A percentile compares a stretch with the other conserved stretches of the same genome.
phyloP scores from a whole-genome alignment of 2,797 vertebrate species.

The Sciaenops ocellatus region DNA sequence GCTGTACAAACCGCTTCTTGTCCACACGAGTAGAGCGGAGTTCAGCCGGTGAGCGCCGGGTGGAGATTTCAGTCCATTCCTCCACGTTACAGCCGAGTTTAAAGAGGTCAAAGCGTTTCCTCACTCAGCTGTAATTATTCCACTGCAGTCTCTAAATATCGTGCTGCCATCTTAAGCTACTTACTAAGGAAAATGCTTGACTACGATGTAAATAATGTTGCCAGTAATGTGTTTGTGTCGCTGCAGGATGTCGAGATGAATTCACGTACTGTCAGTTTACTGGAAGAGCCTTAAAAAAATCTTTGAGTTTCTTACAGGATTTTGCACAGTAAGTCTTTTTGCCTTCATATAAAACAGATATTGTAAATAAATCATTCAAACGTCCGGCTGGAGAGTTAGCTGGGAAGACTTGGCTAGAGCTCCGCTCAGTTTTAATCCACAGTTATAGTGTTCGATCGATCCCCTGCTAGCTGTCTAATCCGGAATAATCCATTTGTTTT shows the following conservation, averaged over 20 bases:
- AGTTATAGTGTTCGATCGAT: neutral
- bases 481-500: constrained; percentile 30
- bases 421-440: neutral
- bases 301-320: neutral
- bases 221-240: constrained; percentile 1
- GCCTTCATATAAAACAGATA: neutral
- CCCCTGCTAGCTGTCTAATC: neutral
- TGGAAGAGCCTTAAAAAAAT: constrained; percentile 16
- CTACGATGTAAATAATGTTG: constrained; percentile 4
- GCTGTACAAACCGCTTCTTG: constrained; percentile 6
- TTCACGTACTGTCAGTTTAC: constrained; percentile 7
- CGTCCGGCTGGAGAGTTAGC: neutral
- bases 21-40: neutral
- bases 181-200: constrained; percentile 6
- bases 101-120: constrained; percentile 10
- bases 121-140: neutral
- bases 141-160: neutral
- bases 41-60: neutral
- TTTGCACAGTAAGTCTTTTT: constrained; percentile 13
- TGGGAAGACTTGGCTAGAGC: neutral
- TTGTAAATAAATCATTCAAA: constrained; percentile 1
- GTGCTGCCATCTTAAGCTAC: neutral
- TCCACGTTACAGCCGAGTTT: constrained; percentile 8
- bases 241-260: neutral
- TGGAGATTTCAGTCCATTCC: neutral